Evolutionary conservation across 2,797 vertebrate genomes (phyloP).

Genomic region (Rhadinocentrus ornatus): DNA sequence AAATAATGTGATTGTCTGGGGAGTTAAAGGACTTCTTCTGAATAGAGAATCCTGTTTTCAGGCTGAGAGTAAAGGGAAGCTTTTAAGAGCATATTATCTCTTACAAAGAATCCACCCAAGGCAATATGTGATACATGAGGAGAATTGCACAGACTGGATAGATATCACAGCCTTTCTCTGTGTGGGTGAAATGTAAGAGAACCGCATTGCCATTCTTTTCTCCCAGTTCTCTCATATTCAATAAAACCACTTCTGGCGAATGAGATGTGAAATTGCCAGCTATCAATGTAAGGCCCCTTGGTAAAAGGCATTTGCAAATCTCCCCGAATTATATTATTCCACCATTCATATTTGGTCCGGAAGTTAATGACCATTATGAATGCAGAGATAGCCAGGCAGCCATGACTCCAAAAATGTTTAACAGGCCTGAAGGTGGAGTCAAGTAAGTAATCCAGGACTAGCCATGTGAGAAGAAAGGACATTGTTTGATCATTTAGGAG

Average conservation of each 20-base stretch:
- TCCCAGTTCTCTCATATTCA: slow-evolving; percentile 73
- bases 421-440: slow-evolving; percentile 62
- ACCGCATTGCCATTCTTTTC: slow-evolving; percentile 59
- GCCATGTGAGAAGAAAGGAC: slow-evolving; percentile 63
- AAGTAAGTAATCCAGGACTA: slow-evolving; percentile 66
- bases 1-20: slow-evolving; percentile 60
- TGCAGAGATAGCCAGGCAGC: slow-evolving; percentile 62
- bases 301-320: slow-evolving; percentile 74
- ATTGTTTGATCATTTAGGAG: slow-evolving; percentile 58
- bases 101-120: slow-evolving; percentile 66
- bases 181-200: slow-evolving; percentile 68
- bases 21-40: slow-evolving; percentile 54
- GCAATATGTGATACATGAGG: slow-evolving; percentile 54
- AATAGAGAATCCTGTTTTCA: slow-evolving; percentile 63
- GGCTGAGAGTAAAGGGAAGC: slow-evolving; percentile 53
- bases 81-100: slow-evolving; percentile 73
- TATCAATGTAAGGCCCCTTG: slow-evolving; percentile 68
- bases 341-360: slow-evolving; percentile 67
- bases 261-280: slow-evolving; percentile 80
- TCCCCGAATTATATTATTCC: slow-evolving; percentile 78
- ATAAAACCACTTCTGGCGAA: slow-evolving; percentile 76
- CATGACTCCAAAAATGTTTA: slow-evolving; percentile 67
- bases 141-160: slow-evolving; percentile 46
- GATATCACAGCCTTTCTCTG: slow-evolving; percentile 53
- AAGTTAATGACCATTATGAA: slow-evolving; percentile 81